Evolutionary conservation across 2,888 invertebrate genomes (phyloP).

Genomic region (Oscheius sp.): DNA sequence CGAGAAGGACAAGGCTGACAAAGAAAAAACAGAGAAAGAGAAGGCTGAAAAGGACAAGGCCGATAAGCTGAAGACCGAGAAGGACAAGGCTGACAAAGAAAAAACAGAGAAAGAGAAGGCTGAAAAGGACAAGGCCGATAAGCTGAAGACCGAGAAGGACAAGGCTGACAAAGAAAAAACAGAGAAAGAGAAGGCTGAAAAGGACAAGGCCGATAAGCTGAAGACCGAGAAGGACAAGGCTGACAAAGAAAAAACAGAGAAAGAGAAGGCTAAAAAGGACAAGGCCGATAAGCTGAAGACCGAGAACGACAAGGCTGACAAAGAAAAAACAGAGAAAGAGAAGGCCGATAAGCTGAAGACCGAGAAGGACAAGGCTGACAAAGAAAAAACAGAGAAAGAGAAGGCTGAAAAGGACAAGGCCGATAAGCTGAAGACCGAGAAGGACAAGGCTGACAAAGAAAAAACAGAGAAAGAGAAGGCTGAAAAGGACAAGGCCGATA

Average conservation of each 20-base stretch:
- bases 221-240: slow-evolving; percentile 10
- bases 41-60: slow-evolving; percentile 13
- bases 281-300: neutral
- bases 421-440: slow-evolving; percentile 15
- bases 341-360: slow-evolving; percentile 4
- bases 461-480: neutral
- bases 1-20: slow-evolving; percentile 13
- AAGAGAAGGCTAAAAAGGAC: slow-evolving; percentile 13
- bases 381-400: slow-evolving; percentile 1
- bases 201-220: neutral
- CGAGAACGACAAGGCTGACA: slow-evolving; percentile 7
- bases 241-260: slow-evolving; percentile 6
- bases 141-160: slow-evolving; percentile 7
- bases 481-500: slow-evolving; percentile 16
- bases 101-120: slow-evolving; percentile 8
- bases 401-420: slow-evolving; percentile 12
- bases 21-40: slow-evolving; percentile 16
- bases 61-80: slow-evolving; percentile 6
- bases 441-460: slow-evolving; percentile 6
- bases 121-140: slow-evolving; percentile 13
- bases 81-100: slow-evolving; percentile 19
- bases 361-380: slow-evolving; percentile 21
- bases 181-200: slow-evolving; percentile 5
- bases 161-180: slow-evolving; percentile 5
- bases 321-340: neutral